phyloP scores from a whole-genome alignment of 2,113 vertebrate species.

The Hippocampus barbouri region DNA sequence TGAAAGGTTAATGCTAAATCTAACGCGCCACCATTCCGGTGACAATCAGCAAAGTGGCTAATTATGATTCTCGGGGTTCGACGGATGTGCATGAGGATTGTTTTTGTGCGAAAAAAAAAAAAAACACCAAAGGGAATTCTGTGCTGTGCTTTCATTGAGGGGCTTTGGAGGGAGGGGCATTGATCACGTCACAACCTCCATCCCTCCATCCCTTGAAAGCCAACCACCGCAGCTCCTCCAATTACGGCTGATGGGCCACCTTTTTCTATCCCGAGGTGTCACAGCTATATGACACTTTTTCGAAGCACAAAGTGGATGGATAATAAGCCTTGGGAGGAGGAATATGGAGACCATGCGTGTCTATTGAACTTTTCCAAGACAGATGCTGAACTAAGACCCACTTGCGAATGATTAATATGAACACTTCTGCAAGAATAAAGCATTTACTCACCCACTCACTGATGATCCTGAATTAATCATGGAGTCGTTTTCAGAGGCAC shows the following conservation, averaged over 20 bases:
- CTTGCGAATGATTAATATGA: slow-evolving; percentile 71
- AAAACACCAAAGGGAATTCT: slow-evolving; percentile 30
- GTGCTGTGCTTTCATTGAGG: slow-evolving; percentile 37
- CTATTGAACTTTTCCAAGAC: slow-evolving; percentile 65
- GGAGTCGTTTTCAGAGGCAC: slow-evolving; percentile 43
- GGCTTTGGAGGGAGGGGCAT: slow-evolving; percentile 20
- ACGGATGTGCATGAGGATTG: slow-evolving; percentile 38
- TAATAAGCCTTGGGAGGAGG: slow-evolving; percentile 17
- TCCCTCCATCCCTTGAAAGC: slow-evolving; percentile 44
- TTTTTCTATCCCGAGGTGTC: slow-evolving; percentile 48
- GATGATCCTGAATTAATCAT: slow-evolving; percentile 73
- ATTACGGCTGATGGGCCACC: slow-evolving; percentile 63
- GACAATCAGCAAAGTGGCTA: slow-evolving; percentile 55
- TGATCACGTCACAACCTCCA: slow-evolving; percentile 43
- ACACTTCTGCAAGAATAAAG: slow-evolving; percentile 67
- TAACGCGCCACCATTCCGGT: slow-evolving; percentile 29
- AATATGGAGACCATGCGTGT: slow-evolving; percentile 45
- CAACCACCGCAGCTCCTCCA: slow-evolving; percentile 57
- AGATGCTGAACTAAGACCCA: slow-evolving; percentile 57
- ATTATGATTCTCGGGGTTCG: slow-evolving; percentile 49
- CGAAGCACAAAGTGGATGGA: slow-evolving; percentile 23
- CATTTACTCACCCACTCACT: slow-evolving; percentile 65
- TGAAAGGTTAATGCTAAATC: slow-evolving; percentile 56
- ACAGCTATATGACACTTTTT: slow-evolving; percentile 34
- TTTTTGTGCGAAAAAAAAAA: slow-evolving; percentile 24